Base-by-base conservation (phyloP, 1,140 invertebrate genomes). In the Wasmannia auropunctata region DNA sequence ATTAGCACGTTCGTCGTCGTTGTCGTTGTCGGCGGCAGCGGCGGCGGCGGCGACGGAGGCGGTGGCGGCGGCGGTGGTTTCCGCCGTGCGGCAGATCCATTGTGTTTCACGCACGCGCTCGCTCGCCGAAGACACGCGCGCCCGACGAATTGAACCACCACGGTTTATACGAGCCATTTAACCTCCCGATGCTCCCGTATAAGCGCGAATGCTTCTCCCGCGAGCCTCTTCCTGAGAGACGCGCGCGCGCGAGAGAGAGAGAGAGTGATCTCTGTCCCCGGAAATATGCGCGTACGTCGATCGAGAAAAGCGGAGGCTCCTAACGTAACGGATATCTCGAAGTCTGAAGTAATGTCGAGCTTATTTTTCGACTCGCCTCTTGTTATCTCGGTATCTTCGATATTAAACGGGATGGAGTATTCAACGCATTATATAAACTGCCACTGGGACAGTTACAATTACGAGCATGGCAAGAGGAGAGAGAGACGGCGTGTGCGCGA, bases 121-220 rank as follows among this genome's bases (percentile, higher is more conserved):
- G 65, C 25, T 58, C 65, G 49, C 5, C 28, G 58, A 79, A 79
- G 75, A 79, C 60, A 63, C 75, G 60, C 75, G 14, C 46, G 16
- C n/a, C 5, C 51, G 25, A 58, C 40, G 37, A 81, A 81, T 81
- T 81, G 19, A 72, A 34, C 37, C 51, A 54, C 34, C 49, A 28
- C 67, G 14, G n/a, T 72, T 70, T 81, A 70, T 70, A 81, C 67
- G 25, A 74, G 51, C 54, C 51, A 46, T 83, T 81, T 83, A 72
- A 74, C 67, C 67, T 58, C 28, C 43, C 54, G 51, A 58, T 72
- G 28, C 40, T 79, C 43, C 28, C 43, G 28, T 79, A n/a, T n/a
- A 77, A 79, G 34, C 11, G n/a, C 76, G 31, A 79, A 51, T 16
- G 62, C 28, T 74, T 7, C 37, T 76, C 11, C 40, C 63, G 22